Evolutionary conservation across 2,113 vertebrate species (phyloP).

Genomic region (Entomyzon cyanotis): DNA sequence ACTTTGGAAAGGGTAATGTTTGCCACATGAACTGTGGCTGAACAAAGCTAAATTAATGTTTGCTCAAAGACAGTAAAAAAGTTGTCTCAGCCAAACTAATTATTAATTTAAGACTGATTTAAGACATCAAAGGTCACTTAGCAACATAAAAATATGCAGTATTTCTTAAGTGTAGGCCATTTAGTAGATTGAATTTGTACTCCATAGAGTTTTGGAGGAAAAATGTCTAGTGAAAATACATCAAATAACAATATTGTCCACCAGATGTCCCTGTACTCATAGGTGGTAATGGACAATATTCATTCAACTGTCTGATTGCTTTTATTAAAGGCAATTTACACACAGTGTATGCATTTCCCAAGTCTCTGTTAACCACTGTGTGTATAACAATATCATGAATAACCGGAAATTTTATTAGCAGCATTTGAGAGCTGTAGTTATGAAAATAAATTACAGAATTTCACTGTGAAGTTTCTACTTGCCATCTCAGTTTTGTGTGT

Average conservation of each 20-base stretch:
- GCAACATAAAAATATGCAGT: neutral
- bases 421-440: neutral
- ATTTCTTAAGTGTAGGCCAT: neutral
- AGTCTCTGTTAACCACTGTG: neutral
- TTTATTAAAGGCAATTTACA: neutral
- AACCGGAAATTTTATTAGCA: neutral
- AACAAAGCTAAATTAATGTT: neutral
- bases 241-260: slow-evolving; percentile 43
- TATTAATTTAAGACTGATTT: neutral
- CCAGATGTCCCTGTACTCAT: slow-evolving; percentile 74
- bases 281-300: slow-evolving; percentile 3
- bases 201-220: neutral
- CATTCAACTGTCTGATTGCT: neutral
- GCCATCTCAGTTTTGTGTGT: neutral
- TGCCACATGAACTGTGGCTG: neutral
- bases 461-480: neutral
- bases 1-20: neutral
- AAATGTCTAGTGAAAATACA: neutral
- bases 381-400: neutral
- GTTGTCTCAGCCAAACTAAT: neutral
- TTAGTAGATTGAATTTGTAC: neutral
- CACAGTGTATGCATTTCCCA: neutral
- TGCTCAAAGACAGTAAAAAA: neutral
- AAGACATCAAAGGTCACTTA: neutral
- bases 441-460: neutral